A percentile compares a stretch with the other conserved stretches of the same genome.
Evolutionary conservation across 2,888 invertebrate species (phyloP).

Genomic region (Spatulosminthurus flaviceps): DNA sequence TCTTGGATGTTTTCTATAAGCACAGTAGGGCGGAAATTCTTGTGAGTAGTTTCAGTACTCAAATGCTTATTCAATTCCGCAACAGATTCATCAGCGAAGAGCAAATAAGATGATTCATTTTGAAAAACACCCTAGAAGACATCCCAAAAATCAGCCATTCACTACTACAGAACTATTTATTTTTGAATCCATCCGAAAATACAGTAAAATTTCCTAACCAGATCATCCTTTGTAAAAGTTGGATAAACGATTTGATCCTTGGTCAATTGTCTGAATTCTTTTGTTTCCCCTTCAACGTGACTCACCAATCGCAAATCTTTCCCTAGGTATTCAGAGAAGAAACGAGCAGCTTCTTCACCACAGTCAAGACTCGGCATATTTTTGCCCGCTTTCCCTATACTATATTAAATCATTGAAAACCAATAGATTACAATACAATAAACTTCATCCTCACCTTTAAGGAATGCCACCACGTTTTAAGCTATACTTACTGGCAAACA

Average conservation of each 20-base stretch:
- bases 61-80: slow-evolving; percentile 65
- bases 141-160: background rate
- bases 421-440: too few species aligned
- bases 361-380: slow-evolving; percentile 57
- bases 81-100: slow-evolving; percentile 65
- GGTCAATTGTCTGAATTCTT: slow-evolving; percentile 15
- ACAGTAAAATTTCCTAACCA: background rate
- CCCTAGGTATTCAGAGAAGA: slow-evolving; percentile 51
- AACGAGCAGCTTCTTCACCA: slow-evolving; percentile 57
- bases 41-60: slow-evolving; percentile 60
- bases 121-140: slow-evolving; percentile 61
- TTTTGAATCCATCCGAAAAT: too few species aligned
- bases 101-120: slow-evolving; percentile 66
- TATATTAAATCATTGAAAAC: slow-evolving; percentile 19
- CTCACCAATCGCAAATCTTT: slow-evolving; percentile 50
- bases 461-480: background rate
- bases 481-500: slow-evolving; percentile 13
- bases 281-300: slow-evolving; percentile 47
- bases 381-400: slow-evolving; percentile 41
- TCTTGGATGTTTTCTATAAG: slow-evolving; percentile 64
- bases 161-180: too few species aligned
- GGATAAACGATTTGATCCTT: slow-evolving; percentile 23
- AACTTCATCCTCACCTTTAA: too few species aligned
- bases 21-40: slow-evolving; percentile 67
- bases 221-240: slow-evolving; percentile 15